Percentiles rank a stretch among this genome's conserved stretches.
These are phyloP conservation scores for Polymixis flavicincta DNA, from an alignment of 2,888 invertebrate genomes.

Conservation along the genomic window DNA sequence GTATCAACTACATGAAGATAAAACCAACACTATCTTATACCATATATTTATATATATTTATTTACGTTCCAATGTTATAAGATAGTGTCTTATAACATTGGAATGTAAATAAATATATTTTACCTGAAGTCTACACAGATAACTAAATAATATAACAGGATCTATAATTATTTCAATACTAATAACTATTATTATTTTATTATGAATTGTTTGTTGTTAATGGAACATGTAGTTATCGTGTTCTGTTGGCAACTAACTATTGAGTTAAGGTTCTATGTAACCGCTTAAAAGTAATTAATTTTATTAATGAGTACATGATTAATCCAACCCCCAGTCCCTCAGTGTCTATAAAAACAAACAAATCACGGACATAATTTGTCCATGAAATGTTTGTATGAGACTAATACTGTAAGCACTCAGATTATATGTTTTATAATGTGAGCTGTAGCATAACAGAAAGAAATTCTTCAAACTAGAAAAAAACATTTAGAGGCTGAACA, in stretches of 20 bases:
- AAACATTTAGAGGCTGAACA: no score
- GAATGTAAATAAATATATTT: slow-evolving; percentile 1
- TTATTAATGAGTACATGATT: not conserved
- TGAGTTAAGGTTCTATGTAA: not conserved
- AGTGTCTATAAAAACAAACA: not conserved
- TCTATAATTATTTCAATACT: not conserved
- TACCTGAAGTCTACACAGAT: not conserved
- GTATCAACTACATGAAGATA: not conserved
- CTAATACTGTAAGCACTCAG: not conserved
- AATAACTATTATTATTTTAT: not conserved
- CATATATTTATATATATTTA: no score
- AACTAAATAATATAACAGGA: not conserved
- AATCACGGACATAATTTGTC: not conserved
- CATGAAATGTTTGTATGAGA: not conserved
- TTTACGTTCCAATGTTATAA: no score
- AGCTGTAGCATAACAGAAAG: not conserved
- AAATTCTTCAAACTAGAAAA: not conserved
- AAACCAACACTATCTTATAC: slow-evolving; percentile 2
- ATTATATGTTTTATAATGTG: no score
- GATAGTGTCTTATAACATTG: no score
- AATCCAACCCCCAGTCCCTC: no score
- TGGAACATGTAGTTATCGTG: not conserved
- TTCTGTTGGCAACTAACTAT: not conserved
- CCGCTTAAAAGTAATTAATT: not conserved
- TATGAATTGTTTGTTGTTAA: not conserved